Conservation (phyloP, 1,140 invertebrate species). For the Globodera rostochiensis region DNA sequence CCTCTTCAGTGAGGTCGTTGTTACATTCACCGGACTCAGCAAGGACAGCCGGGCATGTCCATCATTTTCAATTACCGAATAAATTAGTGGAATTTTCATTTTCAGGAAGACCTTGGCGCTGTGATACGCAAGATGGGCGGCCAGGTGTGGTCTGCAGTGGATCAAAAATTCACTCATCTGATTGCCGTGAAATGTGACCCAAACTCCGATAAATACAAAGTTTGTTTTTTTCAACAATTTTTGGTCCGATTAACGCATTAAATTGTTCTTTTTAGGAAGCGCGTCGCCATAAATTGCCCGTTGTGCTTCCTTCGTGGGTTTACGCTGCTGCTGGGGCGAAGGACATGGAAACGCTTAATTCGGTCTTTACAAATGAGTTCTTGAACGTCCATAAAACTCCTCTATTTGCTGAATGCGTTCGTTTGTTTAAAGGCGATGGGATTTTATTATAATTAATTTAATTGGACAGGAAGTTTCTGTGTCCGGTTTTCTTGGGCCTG, state of each 20-base stretch:
- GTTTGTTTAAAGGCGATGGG: background rate
- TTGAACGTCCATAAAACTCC: constrained; percentile 6
- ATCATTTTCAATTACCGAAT: no score
- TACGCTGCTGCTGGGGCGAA: background rate
- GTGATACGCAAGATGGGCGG: constrained; percentile 24
- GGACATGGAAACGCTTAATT: background rate
- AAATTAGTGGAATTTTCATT: background rate
- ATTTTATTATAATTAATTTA: background rate
- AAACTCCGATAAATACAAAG: constrained; percentile 18
- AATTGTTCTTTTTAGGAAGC: background rate
- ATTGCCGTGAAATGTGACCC: constrained; percentile 25
- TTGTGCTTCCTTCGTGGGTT: constrained; percentile 23
- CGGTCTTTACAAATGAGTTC: background rate
- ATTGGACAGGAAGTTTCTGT: constrained; percentile 13
- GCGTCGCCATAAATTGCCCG: constrained; percentile 6
- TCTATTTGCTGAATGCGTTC: constrained; percentile 8
- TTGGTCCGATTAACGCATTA: background rate
- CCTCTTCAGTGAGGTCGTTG: no score
- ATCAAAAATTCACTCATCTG: constrained; percentile 20
- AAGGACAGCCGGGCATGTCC: no score
- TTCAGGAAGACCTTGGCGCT: background rate
- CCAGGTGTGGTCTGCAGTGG: background rate
- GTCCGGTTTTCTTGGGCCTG: constrained; percentile 13
- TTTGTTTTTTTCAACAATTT: background rate
- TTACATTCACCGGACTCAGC: no score